Evolutionary conservation across 2,113 vertebrate species (phyloP).

Genomic region (Tyrannus savana): DNA sequence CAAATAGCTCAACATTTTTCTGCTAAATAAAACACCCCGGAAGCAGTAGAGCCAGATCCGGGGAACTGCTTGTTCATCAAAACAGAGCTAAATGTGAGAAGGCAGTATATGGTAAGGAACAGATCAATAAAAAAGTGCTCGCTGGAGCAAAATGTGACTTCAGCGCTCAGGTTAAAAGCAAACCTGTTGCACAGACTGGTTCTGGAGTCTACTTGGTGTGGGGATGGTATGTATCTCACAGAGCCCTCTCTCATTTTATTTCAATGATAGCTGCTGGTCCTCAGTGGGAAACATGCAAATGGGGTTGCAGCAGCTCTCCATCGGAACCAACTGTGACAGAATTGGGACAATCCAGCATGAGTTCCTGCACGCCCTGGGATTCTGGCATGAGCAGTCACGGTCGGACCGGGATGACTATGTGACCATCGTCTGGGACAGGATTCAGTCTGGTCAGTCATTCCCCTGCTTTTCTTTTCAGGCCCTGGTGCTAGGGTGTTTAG

Average conservation of each 20-base stretch:
- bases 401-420: slow-evolving; percentile 88
- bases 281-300: slow-evolving; percentile 80
- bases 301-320: slow-evolving; percentile 85
- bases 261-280: slow-evolving; percentile 86
- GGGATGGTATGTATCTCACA: neutral
- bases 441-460: slow-evolving; percentile 76
- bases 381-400: slow-evolving; percentile 92
- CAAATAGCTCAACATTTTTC: neutral
- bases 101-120: neutral
- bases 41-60: neutral
- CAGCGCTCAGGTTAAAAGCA: neutral
- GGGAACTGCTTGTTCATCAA: neutral
- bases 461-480: neutral
- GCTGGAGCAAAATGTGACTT: neutral
- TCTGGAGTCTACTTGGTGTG: rapidly evolving
- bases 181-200: neutral
- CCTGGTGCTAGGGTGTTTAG: neutral
- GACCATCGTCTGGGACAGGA: slow-evolving; percentile 82
- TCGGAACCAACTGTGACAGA: slow-evolving; percentile 81
- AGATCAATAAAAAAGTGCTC: neutral
- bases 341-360: slow-evolving; percentile 86
- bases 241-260: neutral
- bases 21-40: neutral
- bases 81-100: neutral
- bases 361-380: slow-evolving; percentile 88